A percentile compares a stretch with the other conserved stretches of the same genome.
Conservation (phyloP, 2,113 vertebrate genomes). For the Heliornis fulica region DNA sequence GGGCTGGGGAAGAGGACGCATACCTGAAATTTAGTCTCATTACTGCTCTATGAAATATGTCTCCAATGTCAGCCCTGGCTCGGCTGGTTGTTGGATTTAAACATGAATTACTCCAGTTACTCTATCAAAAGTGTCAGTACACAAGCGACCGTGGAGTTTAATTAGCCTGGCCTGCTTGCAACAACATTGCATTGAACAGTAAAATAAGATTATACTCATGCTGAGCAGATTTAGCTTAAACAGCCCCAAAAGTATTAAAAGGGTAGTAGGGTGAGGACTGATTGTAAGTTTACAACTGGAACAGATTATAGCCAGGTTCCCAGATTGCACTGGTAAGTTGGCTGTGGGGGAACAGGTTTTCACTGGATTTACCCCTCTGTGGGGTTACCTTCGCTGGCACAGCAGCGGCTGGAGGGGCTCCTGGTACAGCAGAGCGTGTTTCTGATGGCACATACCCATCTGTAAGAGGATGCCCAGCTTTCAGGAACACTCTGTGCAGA, state of each 20-base stretch:
- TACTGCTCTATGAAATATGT: conserved; percentile 17
- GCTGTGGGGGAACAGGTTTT: neutral
- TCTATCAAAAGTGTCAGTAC: neutral
- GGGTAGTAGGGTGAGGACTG: neutral
- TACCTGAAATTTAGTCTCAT: conserved; percentile 35
- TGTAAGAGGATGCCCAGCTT: neutral
- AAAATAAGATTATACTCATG: neutral
- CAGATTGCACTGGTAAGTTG: neutral
- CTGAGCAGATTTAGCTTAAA: neutral
- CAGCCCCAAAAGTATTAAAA: neutral
- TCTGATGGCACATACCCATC: accelerated
- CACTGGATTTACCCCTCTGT: neutral
- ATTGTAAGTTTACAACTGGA: neutral
- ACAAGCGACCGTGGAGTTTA: neutral
- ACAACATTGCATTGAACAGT: neutral
- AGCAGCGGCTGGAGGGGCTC: neutral
- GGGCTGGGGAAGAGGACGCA: neutral
- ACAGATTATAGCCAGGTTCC: neutral
- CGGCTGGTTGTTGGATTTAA: neutral
- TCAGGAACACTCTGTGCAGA: accelerated
- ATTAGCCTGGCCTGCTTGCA: neutral
- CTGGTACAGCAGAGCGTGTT: neutral
- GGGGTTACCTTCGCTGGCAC: neutral
- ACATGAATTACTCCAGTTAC: neutral
- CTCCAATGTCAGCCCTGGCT: neutral